Conservation (phyloP, 2,113 vertebrate species). For the Nannobrachium achirus region DNA sequence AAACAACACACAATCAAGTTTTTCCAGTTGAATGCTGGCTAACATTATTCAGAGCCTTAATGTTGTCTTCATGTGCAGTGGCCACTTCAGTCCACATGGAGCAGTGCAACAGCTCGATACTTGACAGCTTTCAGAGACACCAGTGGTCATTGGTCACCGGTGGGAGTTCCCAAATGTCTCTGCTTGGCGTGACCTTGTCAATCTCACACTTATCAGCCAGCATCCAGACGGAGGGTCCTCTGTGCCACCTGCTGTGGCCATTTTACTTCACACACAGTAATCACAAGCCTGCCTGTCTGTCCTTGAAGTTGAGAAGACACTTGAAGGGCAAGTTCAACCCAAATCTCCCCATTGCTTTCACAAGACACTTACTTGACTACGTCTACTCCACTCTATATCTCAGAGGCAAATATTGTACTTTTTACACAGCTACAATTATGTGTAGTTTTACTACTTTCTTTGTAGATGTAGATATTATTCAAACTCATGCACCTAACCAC, state of each 20-base stretch:
- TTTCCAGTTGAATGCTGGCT: too few species aligned
- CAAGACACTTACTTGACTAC: background rate
- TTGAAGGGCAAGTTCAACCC: slow-evolving; percentile 10
- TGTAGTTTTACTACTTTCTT: too few species aligned
- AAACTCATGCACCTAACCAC: too few species aligned
- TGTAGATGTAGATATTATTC: too few species aligned
- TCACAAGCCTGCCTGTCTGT: background rate
- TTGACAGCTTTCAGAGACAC: slow-evolving; percentile 36
- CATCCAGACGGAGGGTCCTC: slow-evolving; percentile 5
- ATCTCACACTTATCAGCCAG: background rate
- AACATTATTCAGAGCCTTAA: too few species aligned
- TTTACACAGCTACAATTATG: too few species aligned
- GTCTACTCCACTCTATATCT: too few species aligned
- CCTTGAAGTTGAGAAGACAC: slow-evolving; percentile 36
- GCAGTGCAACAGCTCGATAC: slow-evolving; percentile 10
- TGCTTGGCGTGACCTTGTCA: slow-evolving; percentile 4
- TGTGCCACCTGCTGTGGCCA: slow-evolving; percentile 37
- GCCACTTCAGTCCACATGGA: background rate
- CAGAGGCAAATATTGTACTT: too few species aligned
- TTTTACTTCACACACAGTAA: slow-evolving; percentile 25
- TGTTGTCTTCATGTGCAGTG: too few species aligned
- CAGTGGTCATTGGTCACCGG: slow-evolving; percentile 36
- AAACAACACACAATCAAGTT: too few species aligned
- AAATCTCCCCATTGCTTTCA: background rate
- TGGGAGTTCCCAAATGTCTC: slow-evolving; percentile 11